Base-by-base conservation (phyloP, 2,113 vertebrate genomes). In the Fregetta grallaria region DNA sequence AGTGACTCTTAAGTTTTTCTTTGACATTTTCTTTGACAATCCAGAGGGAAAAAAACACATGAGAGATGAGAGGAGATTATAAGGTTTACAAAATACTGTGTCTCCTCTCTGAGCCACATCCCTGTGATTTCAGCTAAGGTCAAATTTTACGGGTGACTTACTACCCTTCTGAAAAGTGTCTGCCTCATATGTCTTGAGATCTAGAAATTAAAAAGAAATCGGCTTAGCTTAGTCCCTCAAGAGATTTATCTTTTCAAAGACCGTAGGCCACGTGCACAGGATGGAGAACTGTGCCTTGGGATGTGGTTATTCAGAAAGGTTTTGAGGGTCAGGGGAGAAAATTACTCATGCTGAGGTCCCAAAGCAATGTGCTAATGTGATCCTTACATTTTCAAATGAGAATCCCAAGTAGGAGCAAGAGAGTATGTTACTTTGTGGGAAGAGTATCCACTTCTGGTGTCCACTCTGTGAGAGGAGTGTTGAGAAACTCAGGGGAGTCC, bases 181-280 rank as follows among this genome's bases (percentile, higher is more conserved):
- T 90, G 59, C 74, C 18, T 90, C 82, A 68, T 58, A 18, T 21
- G 53, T 73, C 92, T 85, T 79, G 84, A 92, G 74, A 92, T 84
- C 32, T 79, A 58, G 53, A 79, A 91, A 76, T 90, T 86, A 70
- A 87, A 92, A 89, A 91, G 63, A 94, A 94, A 95, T 91, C 8
- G 0, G 32, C n/a, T 94, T 90, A 59, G 32, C 38, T 79, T 88
- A 53, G 62, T 68, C 36, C 58, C 30, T 78, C 45, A 72, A 65
- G 91, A 86, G 52, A 66, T 92, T 91, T 87, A 75, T 94, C 70
- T 70, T 71, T 95, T 75, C 42, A 83, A 92, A 71, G n/a, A 88
- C 50, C 25, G 18, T 70, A 53, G 58, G 45, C 36, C 42, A 26
- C 45, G 34, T 62, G 38, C 42, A 86, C 34, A 79, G 25, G 36